These are phyloP conservation scores for Rhizomys pruinosus DNA, from an alignment of 2,113 vertebrate genomes.

Conservation along the genomic window DNA sequence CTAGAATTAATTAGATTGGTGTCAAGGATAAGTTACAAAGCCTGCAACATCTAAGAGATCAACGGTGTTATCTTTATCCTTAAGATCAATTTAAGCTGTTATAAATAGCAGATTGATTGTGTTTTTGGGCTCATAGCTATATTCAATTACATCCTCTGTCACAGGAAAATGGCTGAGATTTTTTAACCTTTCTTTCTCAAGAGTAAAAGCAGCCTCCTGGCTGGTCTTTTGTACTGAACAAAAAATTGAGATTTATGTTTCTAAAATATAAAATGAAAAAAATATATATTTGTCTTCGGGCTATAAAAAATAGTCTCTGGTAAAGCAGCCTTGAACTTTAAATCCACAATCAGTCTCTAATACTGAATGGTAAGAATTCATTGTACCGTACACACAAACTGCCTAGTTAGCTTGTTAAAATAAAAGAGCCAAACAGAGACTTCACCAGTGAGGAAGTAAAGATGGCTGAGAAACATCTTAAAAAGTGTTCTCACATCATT, in stretches of 20 bases:
- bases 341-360: neutral
- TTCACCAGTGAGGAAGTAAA: too few species aligned
- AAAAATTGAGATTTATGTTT: slow-evolving; percentile 55
- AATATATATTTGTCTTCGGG: slow-evolving; percentile 30
- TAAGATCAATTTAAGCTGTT: slow-evolving; percentile 54
- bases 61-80: slow-evolving; percentile 57
- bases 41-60: slow-evolving; percentile 55
- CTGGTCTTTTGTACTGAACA: slow-evolving; percentile 47
- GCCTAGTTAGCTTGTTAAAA: too few species aligned
- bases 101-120: slow-evolving; percentile 58
- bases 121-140: slow-evolving; percentile 36
- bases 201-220: slow-evolving; percentile 3
- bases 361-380: neutral
- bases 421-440: too few species aligned
- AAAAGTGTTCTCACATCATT: too few species aligned
- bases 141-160: slow-evolving; percentile 43
- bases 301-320: neutral
- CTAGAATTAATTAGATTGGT: slow-evolving; percentile 51
- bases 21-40: slow-evolving; percentile 68
- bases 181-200: slow-evolving; percentile 60
- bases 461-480: too few species aligned
- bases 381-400: too few species aligned
- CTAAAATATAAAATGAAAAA: slow-evolving; percentile 10
- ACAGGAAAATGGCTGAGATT: slow-evolving; percentile 45
- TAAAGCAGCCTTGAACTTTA: neutral